Conservation (phyloP, 2,113 vertebrate species). For the Lampris incognitus region DNA sequence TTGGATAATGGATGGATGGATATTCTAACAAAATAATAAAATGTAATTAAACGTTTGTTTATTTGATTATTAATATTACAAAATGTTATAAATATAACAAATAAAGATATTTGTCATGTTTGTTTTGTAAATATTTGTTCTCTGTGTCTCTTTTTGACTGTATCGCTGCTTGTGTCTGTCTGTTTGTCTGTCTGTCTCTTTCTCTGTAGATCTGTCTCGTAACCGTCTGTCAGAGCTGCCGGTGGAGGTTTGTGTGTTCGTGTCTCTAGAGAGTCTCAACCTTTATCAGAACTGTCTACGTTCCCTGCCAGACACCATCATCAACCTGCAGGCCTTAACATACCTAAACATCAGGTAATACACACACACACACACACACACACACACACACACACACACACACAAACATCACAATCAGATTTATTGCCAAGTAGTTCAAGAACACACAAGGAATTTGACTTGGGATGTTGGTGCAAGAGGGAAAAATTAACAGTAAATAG, state of each 20-base stretch:
- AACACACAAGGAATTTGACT: too few relatives aligned
- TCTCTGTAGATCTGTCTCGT: slow-evolving; percentile 88
- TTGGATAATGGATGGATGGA: too few relatives aligned
- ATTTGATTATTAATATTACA: too few relatives aligned
- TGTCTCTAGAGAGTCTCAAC: slow-evolving; percentile 95
- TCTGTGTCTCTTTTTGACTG: not conserved
- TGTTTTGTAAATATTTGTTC: too few relatives aligned
- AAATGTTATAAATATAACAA: too few relatives aligned
- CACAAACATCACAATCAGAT: not conserved
- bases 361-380: slow-evolving; percentile 34
- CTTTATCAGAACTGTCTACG: slow-evolving; percentile 98
- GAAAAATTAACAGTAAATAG: too few relatives aligned
- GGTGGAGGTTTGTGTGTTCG: slow-evolving; percentile 91
- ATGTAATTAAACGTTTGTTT: too few relatives aligned
- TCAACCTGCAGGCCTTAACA: slow-evolving; percentile 93
- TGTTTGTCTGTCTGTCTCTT: slow-evolving; percentile 13
- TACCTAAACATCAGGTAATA: slow-evolving; percentile 96
- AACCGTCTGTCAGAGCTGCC: slow-evolving; percentile 95
- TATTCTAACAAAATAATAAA: too few relatives aligned
- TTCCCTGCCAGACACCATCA: slow-evolving; percentile 91
- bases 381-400: slow-evolving; percentile 15
- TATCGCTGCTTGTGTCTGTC: slow-evolving; percentile 1
- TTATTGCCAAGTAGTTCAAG: too few relatives aligned
- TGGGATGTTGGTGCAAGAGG: too few relatives aligned
- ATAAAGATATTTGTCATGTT: too few relatives aligned